These are phyloP conservation scores for Amphimallon solstitiale DNA, from an alignment of 2,888 invertebrate genomes.

Conservation along the genomic window DNA sequence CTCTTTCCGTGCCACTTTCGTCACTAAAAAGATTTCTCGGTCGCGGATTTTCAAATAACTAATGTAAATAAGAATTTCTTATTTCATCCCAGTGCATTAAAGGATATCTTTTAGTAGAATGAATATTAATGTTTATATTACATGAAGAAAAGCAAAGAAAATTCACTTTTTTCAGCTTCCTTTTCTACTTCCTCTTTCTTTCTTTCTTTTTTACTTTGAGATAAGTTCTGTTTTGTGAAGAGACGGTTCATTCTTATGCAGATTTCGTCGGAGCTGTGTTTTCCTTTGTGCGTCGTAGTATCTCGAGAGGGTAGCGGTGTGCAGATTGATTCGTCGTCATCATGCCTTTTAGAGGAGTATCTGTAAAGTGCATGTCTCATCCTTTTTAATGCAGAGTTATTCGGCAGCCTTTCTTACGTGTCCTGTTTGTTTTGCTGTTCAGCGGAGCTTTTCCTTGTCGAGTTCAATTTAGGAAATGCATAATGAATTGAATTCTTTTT, in stretches of 20 bases:
- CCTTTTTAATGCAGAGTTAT: conserved; percentile 10
- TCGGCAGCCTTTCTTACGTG: background rate
- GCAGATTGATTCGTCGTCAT: conserved; percentile 14
- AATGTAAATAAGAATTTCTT: conserved; percentile 58
- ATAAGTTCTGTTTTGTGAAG: background rate
- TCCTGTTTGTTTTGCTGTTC: conserved; percentile 7
- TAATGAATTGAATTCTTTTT: too few relatives aligned
- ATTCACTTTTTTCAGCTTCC: background rate
- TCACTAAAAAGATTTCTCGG: conserved; percentile 33
- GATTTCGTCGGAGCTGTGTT: conserved; percentile 7
- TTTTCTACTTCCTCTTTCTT: too few relatives aligned
- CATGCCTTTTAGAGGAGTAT: background rate
- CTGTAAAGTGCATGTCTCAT: conserved; percentile 11
- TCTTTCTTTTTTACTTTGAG: background rate
- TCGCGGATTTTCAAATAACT: conserved; percentile 54
- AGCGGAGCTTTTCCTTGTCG: background rate
- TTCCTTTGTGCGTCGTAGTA: background rate
- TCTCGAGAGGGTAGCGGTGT: background rate
- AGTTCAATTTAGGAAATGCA: too few relatives aligned
- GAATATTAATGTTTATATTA: conserved; percentile 27
- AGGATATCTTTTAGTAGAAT: conserved; percentile 20
- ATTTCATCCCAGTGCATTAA: conserved; percentile 42
- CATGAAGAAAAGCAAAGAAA: background rate
- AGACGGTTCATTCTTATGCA: conserved; percentile 12
- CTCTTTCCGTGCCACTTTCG: conserved; percentile 44